These are phyloP conservation scores for Orthosia gracilis DNA, from an alignment of 2,888 invertebrate species.

Conservation along the genomic window DNA sequence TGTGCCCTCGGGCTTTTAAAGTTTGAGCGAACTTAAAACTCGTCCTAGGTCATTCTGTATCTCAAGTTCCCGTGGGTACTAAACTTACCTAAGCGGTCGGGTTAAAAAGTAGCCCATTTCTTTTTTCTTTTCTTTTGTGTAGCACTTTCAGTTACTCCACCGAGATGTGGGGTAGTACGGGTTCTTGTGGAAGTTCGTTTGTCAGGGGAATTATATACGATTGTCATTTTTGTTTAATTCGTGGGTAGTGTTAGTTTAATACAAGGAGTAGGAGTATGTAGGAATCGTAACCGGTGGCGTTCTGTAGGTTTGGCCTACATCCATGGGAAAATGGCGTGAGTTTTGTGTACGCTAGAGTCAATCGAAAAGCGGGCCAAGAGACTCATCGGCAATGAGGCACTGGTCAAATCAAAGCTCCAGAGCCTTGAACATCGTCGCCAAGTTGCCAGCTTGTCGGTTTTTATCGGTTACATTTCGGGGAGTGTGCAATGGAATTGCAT, in stretches of 20 bases:
- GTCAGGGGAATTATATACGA: conserved; percentile 31
- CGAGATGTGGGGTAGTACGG: conserved; percentile 40
- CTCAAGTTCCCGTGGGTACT: conserved; percentile 49
- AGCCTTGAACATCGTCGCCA: no score
- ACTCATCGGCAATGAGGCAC: no score
- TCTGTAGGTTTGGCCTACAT: no score
- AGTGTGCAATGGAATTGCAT: no score
- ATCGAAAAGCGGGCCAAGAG: no score
- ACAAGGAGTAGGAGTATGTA: no score
- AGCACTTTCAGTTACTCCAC: conserved; percentile 44
- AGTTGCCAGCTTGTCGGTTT: no score
- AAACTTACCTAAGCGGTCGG: conserved; percentile 63
- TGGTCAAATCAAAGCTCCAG: no score
- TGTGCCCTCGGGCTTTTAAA: conserved; percentile 54
- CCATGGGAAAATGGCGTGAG: no score
- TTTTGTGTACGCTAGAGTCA: no score
- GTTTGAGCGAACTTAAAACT: conserved; percentile 57
- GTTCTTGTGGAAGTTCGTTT: conserved; percentile 41
- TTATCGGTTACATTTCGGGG: no score
- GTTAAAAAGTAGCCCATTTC: conserved; percentile 52
- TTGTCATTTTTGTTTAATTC: conserved; percentile 44
- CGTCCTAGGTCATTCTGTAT: conserved; percentile 48
- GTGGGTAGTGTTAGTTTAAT: neutral
- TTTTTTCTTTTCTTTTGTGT: conserved; percentile 45
- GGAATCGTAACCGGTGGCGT: no score